These are phyloP conservation scores for Drosophila santomea DNA, from an alignment of 1,140 invertebrate genomes.

Conservation along the genomic window DNA sequence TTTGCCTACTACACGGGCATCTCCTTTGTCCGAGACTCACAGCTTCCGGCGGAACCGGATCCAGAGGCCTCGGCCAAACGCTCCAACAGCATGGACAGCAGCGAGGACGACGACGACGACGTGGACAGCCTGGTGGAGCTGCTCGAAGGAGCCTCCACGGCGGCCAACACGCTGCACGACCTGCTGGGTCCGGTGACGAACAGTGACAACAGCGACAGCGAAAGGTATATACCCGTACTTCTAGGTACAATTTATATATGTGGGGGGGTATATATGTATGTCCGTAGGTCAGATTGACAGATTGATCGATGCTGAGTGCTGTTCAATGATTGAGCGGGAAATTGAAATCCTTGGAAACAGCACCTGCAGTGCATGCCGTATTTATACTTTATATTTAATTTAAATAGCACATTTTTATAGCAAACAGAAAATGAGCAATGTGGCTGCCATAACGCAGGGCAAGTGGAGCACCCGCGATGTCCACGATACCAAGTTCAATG, in stretches of 20 bases:
- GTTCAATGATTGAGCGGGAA: neutral
- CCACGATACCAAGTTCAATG: slow-evolving; percentile 93
- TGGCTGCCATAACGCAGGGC: slow-evolving; percentile 71
- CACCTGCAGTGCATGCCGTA: neutral
- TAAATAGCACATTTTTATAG: slow-evolving; percentile 16
- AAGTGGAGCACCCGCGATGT: slow-evolving; percentile 91
- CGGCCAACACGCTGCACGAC: slow-evolving; percentile 59
- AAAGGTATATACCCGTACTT: slow-evolving; percentile 44
- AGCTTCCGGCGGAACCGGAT: slow-evolving; percentile 37
- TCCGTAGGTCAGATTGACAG: neutral
- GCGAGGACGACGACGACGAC: slow-evolving; percentile 72
- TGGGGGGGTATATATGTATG: neutral
- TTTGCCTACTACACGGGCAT: slow-evolving; percentile 80
- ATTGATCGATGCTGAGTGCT: slow-evolving; percentile 2
- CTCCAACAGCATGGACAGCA: slow-evolving; percentile 61
- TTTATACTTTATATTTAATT: neutral
- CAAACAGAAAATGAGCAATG: slow-evolving; percentile 57
- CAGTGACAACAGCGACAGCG: slow-evolving; percentile 61
- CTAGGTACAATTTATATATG: neutral
- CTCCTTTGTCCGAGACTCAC: slow-evolving; percentile 71
- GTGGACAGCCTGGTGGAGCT: slow-evolving; percentile 57
- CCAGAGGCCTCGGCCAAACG: slow-evolving; percentile 27
- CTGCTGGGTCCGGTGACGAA: slow-evolving; percentile 43
- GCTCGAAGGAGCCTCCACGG: slow-evolving; percentile 51
- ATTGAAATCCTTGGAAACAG: neutral